phyloP scores from a whole-genome alignment of 2,113 vertebrate species.

The Mesocricetus auratus region DNA sequence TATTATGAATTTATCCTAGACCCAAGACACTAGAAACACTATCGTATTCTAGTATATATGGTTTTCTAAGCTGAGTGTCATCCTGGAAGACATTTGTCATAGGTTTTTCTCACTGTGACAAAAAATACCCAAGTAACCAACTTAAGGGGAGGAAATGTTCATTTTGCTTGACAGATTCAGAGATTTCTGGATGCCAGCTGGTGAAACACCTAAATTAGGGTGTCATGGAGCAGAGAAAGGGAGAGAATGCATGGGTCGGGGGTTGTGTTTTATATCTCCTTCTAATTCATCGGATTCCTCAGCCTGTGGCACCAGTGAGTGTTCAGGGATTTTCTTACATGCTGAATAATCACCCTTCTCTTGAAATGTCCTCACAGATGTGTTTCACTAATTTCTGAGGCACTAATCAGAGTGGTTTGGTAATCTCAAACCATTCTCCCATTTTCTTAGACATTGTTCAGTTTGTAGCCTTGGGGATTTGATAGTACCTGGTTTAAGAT shows the following conservation, averaged over 20 bases:
- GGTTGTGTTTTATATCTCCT: neutral
- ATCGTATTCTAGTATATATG: neutral
- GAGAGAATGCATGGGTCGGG: neutral
- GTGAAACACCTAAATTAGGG: neutral
- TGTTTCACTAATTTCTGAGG: neutral
- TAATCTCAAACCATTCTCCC: neutral
- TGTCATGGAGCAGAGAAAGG: neutral
- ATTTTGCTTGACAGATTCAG: neutral
- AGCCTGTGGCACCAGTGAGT: neutral
- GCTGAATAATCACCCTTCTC: neutral
- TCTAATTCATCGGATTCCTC: neutral
- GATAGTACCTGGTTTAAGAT: neutral
- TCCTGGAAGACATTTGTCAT: neutral
- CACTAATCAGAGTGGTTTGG: neutral
- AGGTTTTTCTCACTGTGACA: neutral
- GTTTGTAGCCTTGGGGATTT: neutral
- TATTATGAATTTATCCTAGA: neutral
- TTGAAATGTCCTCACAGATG: neutral
- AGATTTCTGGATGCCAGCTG: neutral
- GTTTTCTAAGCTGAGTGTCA: neutral
- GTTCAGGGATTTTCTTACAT: neutral
- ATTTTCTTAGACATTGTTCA: neutral
- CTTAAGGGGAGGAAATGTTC: neutral
- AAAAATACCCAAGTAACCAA: neutral
- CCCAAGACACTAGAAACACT: neutral